Base-by-base conservation (phyloP, 2,113 vertebrate species). In the Ictidomys tridecemlineatus region DNA sequence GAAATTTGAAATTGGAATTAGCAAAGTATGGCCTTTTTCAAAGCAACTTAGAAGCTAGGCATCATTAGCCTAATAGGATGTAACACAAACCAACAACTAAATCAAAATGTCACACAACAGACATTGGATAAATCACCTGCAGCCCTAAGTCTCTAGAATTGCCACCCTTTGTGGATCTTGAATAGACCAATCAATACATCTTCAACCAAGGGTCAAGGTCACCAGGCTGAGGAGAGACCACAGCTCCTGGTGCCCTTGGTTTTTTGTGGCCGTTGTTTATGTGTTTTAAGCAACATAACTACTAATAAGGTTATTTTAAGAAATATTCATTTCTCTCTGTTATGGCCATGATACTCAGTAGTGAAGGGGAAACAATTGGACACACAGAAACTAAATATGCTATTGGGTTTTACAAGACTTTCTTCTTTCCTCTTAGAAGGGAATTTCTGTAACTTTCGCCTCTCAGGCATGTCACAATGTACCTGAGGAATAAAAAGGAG, bases 1-100 rank as follows among this genome's bases (percentile, higher is more conserved):
- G 95, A 96, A 97, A 96, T 96, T 98, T 96, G 97, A 97, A 98
- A 98, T 98, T 96, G 82, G 24, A 91, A 97, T 98, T 95, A 97
- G 95, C 76, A 95, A 95, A 98, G 94, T 51, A 95, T 82, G 95
- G 96, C 93, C 97, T 91, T 98, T 95, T 97, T 63, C 87, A 95
- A 93, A 97, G 97, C 96, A 96, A 48, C 93, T 87, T 17, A 0
- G 93, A 97, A 51, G 91, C 37, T 78, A 96, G 93, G 94, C 80
- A 65, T 42, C 48, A 91, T 93, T 58, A 97, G 91, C 65, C 85
- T 65, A 72, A 37, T 84, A 90, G 91, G 83, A 85, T 34, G 37
- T 61, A 92, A 82, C 79, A 63, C 92, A 82, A 97, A 65, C 42
- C 82, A 89, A 92, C 20, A 95, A 76, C 58, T 72, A 91, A 96